A percentile compares a stretch with the other conserved stretches of the same genome.
Evolutionary conservation across 2,888 invertebrate genomes (phyloP).

Genomic region (Ormyrus thymus): DNA sequence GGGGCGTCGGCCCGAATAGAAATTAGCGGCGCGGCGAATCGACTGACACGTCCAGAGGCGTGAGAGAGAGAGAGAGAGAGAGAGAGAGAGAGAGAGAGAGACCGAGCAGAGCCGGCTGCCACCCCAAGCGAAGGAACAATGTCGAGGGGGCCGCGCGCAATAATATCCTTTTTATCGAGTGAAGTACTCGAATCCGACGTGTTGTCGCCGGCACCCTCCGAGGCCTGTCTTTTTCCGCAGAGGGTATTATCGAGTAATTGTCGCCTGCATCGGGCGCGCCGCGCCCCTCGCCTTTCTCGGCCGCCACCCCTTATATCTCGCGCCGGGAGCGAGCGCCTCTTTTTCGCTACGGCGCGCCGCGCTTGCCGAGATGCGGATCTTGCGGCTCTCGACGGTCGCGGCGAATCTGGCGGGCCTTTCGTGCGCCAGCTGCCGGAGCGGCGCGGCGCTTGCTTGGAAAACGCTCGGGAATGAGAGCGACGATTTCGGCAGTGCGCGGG

Average conservation of each 20-base stretch:
- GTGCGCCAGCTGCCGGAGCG: background rate
- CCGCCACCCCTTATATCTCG: slow-evolving; percentile 8
- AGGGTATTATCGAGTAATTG: slow-evolving; percentile 74
- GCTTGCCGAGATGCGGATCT: background rate
- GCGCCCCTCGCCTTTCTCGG: slow-evolving; percentile 3
- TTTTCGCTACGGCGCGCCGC: slow-evolving; percentile 1
- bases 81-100: no score
- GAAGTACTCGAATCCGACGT: slow-evolving; percentile 63
- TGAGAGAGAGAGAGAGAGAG: no score
- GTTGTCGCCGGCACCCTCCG: background rate
- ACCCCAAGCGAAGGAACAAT: slow-evolving; percentile 17
- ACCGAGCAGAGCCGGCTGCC: no score
- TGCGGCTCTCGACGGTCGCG: slow-evolving; percentile 11
- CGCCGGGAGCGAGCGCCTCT: background rate
- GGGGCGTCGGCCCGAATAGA: slow-evolving; percentile 36
- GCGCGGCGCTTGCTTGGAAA: background rate
- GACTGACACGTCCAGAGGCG: slow-evolving; percentile 37
- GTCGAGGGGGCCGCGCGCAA: slow-evolving; percentile 56
- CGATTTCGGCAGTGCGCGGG: no score
- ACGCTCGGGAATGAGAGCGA: no score
- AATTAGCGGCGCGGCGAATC: slow-evolving; percentile 51
- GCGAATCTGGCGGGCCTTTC: background rate
- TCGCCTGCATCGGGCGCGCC: slow-evolving; percentile 59
- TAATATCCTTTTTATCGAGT: slow-evolving; percentile 68
- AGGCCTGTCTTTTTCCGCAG: slow-evolving; percentile 41